A percentile compares a stretch with the other conserved stretches of the same genome.
phyloP scores from a whole-genome alignment of 2,113 vertebrate genomes.

The Lamprotornis superbus region DNA sequence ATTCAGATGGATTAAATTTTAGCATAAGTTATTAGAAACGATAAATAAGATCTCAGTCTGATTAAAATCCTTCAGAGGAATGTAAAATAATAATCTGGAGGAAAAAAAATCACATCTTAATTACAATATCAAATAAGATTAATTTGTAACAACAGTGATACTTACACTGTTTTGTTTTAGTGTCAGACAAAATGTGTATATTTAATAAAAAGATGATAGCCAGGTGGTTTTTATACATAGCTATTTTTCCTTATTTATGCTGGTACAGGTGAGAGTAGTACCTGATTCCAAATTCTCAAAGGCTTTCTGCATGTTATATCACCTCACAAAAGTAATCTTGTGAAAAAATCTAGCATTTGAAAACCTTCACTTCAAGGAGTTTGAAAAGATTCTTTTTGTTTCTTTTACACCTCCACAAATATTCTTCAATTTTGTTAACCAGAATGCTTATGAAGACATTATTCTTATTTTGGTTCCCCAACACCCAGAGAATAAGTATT shows the following conservation, averaged over 20 bases:
- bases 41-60: constrained; percentile 46
- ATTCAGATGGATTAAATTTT: constrained; percentile 51
- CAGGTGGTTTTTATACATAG: neutral
- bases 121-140: constrained; percentile 41
- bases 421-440: neutral
- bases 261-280: neutral
- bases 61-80: constrained; percentile 27
- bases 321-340: neutral
- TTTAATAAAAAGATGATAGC: neutral
- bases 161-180: neutral
- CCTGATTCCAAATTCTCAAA: neutral
- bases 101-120: neutral
- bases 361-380: neutral
- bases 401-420: neutral
- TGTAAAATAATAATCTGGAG: constrained; percentile 25
- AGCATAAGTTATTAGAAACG: constrained; percentile 52
- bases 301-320: neutral
- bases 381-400: neutral
- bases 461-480: neutral
- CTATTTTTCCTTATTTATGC: neutral
- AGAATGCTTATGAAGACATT: neutral
- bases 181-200: neutral
- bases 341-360: neutral
- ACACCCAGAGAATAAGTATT: neutral
- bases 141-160: neutral